Conservation (phyloP, 2,113 vertebrate species). For the Bucco capensis region DNA sequence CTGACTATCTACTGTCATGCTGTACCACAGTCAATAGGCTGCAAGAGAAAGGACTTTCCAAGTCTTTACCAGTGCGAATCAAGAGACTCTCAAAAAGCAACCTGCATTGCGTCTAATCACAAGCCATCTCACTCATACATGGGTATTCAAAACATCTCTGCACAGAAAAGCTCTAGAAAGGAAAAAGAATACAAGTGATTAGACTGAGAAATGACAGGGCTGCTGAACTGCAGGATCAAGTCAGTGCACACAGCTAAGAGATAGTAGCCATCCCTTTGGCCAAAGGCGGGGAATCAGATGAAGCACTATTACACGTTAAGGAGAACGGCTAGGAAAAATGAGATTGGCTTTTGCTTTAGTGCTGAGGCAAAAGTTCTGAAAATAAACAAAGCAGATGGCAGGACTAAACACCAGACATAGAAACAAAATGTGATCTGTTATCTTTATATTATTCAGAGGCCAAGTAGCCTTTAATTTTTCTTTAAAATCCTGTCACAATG, state of each 20-base stretch:
- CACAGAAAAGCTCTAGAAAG: background rate
- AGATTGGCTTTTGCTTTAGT: background rate
- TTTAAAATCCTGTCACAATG: background rate
- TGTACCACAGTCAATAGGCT: fast-evolving
- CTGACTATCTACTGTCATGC: background rate
- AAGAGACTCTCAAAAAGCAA: background rate
- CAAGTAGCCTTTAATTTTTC: slow-evolving; percentile 9
- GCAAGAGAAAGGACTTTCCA: background rate
- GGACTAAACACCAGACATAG: background rate
- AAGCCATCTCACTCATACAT: background rate
- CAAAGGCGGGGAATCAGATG: background rate
- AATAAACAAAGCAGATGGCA: background rate
- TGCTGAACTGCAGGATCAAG: background rate
- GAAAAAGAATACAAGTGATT: background rate
- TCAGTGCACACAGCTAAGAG: background rate
- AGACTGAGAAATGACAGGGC: background rate
- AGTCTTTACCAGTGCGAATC: background rate
- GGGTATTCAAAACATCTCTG: background rate
- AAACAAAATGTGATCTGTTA: background rate
- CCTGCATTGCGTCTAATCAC: background rate
- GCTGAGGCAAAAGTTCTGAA: background rate
- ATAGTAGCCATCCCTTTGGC: background rate
- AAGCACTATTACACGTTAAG: background rate
- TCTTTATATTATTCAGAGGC: background rate
- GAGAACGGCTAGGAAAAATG: background rate